Base-by-base conservation (phyloP, 2,113 vertebrate species). In the Clinocottus analis region DNA sequence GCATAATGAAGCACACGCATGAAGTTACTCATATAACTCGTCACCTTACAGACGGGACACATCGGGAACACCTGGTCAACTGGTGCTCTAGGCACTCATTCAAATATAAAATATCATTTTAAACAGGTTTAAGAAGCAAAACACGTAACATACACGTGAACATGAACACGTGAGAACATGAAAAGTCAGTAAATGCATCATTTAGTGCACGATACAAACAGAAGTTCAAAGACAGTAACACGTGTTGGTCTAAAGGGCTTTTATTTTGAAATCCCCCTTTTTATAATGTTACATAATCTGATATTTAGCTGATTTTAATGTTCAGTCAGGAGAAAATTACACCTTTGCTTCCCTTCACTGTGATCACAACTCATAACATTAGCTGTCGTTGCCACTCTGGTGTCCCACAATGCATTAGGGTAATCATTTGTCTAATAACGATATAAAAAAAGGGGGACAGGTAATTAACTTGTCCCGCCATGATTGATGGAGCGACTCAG, bases 401-500 rank as follows among this genome's bases (percentile, higher is more conserved):
- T 37, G n/a, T 53, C 27, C 29, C 17, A 1, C 33, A 6, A 51
- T 53, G 7, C 21, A 56, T 43, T 3, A 17, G 1, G 0, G 0
- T 41, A 16, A 67, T 39, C 1, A 8, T 64, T 29, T 55, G 5
- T 37, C 49, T 21, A 73, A 51, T 25, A 41, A n/a, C 31, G 14
- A 10, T 51, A 1, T n/a, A 37, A 1, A 56, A 56, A 14, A 27
- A 27, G 53, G n/a, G n/a, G n/a, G 23, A 21, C 12, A 56, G 53
- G 23, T 79, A 77, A 82, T 77, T 60, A 60, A 45, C 1, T 39
- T 23, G 3, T 14, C 39, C 16, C 10, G 21, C 49, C 12, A 25
- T 55, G 47, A 63, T 70, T 53, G 65, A 72, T 55, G 8, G 16
- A 37, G 66, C 68, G 64, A 71, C 41, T 72, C 25, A 73, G 81